phyloP scores from a whole-genome alignment of 2,888 invertebrate species.

The Baronia brevicornis region DNA sequence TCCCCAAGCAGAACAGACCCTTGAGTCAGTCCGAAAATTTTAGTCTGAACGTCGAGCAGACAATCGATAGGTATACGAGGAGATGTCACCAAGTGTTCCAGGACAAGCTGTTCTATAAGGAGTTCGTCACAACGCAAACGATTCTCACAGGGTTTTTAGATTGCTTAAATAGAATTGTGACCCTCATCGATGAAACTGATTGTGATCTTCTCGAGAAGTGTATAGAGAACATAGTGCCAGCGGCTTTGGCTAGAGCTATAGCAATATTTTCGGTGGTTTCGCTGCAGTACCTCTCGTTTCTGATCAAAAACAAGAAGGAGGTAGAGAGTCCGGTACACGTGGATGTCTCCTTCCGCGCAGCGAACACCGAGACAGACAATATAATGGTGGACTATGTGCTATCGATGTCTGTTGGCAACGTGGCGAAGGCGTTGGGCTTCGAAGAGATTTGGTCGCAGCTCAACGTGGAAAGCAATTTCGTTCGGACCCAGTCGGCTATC shows the following conservation, averaged over 20 bases:
- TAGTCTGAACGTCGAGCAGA: constrained; percentile 53
- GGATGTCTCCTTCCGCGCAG: constrained; percentile 56
- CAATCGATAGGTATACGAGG: constrained; percentile 63
- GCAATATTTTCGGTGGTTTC: constrained; percentile 62
- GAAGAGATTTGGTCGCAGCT: constrained; percentile 60
- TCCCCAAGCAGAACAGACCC: constrained; percentile 65
- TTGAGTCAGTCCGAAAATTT: constrained; percentile 68
- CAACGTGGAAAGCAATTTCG: constrained; percentile 55
- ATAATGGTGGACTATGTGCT: constrained; percentile 58
- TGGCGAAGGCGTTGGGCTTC: constrained; percentile 51
- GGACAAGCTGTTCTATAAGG: constrained; percentile 66
- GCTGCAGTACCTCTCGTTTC: constrained; percentile 62
- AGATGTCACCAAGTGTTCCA: constrained; percentile 69
- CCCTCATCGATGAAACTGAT: constrained; percentile 50
- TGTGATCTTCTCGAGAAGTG: constrained; percentile 64
- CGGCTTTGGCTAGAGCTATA: constrained; percentile 46
- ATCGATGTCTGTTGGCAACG: constrained; percentile 48
- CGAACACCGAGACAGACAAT: constrained; percentile 41
- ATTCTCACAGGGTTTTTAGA: constrained; percentile 49
- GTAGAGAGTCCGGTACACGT: constrained; percentile 59
- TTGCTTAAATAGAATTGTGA: constrained; percentile 39
- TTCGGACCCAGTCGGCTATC: constrained; percentile 63
- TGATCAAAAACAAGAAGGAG: constrained; percentile 66
- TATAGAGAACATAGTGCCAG: constrained; percentile 50
- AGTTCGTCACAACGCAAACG: constrained; percentile 55